These are phyloP conservation scores for Tetraneura akinire DNA, from an alignment of 1,140 invertebrate species.

Conservation along the genomic window DNA sequence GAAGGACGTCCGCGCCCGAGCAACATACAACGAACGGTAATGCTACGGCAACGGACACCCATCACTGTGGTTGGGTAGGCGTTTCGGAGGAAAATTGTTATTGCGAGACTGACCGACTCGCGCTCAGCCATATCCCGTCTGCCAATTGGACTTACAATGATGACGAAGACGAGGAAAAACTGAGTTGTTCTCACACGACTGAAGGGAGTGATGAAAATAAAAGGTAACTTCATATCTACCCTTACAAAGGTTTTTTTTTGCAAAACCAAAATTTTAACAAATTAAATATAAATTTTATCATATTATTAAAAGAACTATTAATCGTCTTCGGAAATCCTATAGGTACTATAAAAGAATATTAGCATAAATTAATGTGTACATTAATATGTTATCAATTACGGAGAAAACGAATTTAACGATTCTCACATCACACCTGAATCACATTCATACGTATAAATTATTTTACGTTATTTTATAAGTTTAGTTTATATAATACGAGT, in stretches of 20 bases:
- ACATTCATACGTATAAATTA: not conserved
- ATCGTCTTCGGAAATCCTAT: too few species aligned
- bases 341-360: too few species aligned
- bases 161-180: conserved; percentile 58
- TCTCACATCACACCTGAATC: too few species aligned
- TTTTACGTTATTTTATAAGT: not conserved
- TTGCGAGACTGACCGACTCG: conserved; percentile 54
- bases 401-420: not conserved
- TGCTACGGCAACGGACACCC: not conserved
- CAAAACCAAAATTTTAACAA: too few species aligned
- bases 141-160: conserved; percentile 54
- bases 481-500: too few species aligned
- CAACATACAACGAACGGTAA: conserved; percentile 33
- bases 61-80: conserved; percentile 12
- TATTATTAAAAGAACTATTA: too few species aligned
- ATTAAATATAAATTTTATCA: too few species aligned
- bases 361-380: too few species aligned
- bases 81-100: conserved; percentile 56
- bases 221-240: conserved; percentile 59
- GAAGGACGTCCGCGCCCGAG: conserved; percentile 53
- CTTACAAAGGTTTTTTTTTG: not conserved
- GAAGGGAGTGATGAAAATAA: conserved; percentile 63
- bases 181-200: conserved; percentile 59
- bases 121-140: conserved; percentile 45
- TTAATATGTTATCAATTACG: not conserved